Evolutionary conservation across 2,888 invertebrate genomes (phyloP).

Genomic region (Scaptomyza caliginosa): DNA sequence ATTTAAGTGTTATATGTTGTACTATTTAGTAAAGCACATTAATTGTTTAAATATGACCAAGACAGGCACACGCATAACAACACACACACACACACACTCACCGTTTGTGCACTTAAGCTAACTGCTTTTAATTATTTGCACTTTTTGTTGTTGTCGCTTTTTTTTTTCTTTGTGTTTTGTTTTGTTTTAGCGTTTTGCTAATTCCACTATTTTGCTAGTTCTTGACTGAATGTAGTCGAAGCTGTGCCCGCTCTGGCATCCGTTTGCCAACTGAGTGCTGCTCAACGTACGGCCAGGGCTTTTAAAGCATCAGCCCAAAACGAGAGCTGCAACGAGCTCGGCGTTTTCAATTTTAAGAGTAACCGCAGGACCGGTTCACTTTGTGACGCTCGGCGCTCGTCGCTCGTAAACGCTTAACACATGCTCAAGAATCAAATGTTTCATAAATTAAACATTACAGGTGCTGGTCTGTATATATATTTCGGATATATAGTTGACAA

Average conservation of each 20-base stretch:
- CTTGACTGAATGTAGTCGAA: constrained; percentile 15
- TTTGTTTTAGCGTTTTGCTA: constrained; percentile 4
- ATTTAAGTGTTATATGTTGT: constrained; percentile 4
- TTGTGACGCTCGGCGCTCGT: constrained; percentile 1
- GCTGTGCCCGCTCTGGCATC: constrained; percentile 53
- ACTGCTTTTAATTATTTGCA: constrained; percentile 75
- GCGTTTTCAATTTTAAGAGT: constrained; percentile 7
- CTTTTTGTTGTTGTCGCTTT: constrained; percentile 42
- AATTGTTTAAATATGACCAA: constrained; percentile 58
- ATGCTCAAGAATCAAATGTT: constrained; percentile 16
- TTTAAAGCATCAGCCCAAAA: constrained; percentile 64
- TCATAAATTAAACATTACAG: constrained; percentile 19
- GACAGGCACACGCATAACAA: constrained; percentile 35
- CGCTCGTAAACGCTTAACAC: not conserved
- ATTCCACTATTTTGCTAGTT: constrained; percentile 5
- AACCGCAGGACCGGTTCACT: constrained; percentile 71
- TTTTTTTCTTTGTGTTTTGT: constrained; percentile 28
- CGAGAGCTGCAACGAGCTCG: constrained; percentile 1
- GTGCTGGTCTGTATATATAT: not conserved
- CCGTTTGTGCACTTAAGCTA: constrained; percentile 69
- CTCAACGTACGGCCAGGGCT: constrained; percentile 47
- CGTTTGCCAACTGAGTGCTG: constrained; percentile 70
- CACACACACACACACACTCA: constrained; percentile 43
- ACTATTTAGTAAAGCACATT: constrained; percentile 58
- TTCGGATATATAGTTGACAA: constrained; percentile 1